phyloP scores from a whole-genome alignment of 2,113 vertebrate genomes.

The Silurus asotus region DNA sequence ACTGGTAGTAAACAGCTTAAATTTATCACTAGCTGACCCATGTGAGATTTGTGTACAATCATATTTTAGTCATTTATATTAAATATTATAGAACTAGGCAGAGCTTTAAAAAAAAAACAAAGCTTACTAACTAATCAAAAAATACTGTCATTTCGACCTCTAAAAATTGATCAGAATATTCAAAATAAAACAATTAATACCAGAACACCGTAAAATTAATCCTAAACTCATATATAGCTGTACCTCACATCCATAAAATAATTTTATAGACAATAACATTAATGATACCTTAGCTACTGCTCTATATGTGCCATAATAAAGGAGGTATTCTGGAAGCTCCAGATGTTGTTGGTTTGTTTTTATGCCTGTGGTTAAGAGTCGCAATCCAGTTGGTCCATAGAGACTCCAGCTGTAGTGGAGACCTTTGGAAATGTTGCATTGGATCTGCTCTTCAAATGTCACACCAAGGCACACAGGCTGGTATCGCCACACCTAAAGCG shows the following conservation, averaged over 20 bases:
- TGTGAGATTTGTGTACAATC: background rate
- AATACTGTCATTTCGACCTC: too few relatives aligned
- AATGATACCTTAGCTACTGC: slow-evolving; percentile 72
- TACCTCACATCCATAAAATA: background rate
- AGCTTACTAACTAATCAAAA: background rate
- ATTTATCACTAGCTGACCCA: background rate
- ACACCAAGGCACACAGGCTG: slow-evolving; percentile 73
- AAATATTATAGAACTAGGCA: background rate
- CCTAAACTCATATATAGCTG: background rate
- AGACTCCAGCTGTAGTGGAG: slow-evolving; percentile 77
- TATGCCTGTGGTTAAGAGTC: slow-evolving; percentile 57
- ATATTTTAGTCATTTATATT: background rate
- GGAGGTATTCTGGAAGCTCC: slow-evolving; percentile 65
- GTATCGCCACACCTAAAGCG: slow-evolving; percentile 68
- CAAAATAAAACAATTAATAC: background rate
- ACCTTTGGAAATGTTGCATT: slow-evolving; percentile 72
- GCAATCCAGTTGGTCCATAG: slow-evolving; percentile 55
- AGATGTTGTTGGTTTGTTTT: slow-evolving; percentile 67
- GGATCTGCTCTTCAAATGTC: slow-evolving; percentile 71
- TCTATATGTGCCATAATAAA: slow-evolving; percentile 75
- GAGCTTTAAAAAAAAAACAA: background rate
- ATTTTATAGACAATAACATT: background rate
- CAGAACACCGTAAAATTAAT: background rate
- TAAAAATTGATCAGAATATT: background rate
- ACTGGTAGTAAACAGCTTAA: background rate